Evolutionary conservation across 2,888 invertebrate genomes (phyloP), one percentile per base, ranked within the genome.

Genomic region (Branchipolynoe longqiensis): DNA sequence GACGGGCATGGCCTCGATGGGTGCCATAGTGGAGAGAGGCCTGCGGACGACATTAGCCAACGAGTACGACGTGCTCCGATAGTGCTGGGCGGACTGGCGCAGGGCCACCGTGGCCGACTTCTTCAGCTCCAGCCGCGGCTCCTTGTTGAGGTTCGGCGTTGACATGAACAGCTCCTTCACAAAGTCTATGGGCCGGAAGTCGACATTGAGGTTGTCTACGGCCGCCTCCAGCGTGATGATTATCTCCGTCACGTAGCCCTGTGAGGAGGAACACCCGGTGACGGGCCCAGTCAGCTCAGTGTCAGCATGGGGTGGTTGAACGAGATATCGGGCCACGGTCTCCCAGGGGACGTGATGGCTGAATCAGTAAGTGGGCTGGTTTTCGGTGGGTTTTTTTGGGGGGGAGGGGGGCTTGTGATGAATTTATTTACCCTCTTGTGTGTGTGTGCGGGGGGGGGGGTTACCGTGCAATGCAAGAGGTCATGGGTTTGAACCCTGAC

Each of bases 211-310:
- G 8, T 98, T 97, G 94, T 98, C 98, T 0, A 99, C 98, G 0
- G 98, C 97, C 0, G 98, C 97, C 94, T 99, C 98, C 3, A 99
- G 94, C 0, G 99, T 99, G 59, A 99, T 95, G 88, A 99, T 95
- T 18, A 99, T 95, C 93, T 99, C 99, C 0, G 99, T 99, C 1
- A 99, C 99, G 94, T 99, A 99, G 86, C 99, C 99, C 95, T 95
- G 90, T 78, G n/a, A 92, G 87, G 78, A 83, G 74, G 83, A 59
- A 22, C n/a, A n/a, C n/a, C n/a, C n/a, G n/a, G 18, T 8, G 8
- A 18, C 8, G 48, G 18, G 18, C 48, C 18, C 8, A 48, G 48
- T 48, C 8, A 18, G 48, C n/a, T n/a, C n/a, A n/a, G n/a, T n/a
- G n/a, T n/a, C n/a, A n/a, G n/a, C n/a, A n/a, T n/a, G n/a, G n/a